Conservation (phyloP, 2,888 invertebrate species). For the Lathronympha strigana region DNA sequence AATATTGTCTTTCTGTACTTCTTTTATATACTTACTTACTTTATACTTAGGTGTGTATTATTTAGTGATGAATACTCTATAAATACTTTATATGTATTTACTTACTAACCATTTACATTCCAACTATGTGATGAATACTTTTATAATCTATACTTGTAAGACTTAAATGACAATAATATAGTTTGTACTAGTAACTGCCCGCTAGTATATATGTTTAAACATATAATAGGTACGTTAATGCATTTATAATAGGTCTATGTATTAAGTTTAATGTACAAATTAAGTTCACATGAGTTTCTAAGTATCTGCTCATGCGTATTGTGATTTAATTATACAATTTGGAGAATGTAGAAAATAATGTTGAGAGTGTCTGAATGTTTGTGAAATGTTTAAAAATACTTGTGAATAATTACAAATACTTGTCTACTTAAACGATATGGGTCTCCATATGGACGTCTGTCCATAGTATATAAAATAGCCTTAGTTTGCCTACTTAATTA, state of each 20-base stretch:
- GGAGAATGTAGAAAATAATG: slow-evolving; percentile 34
- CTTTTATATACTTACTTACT: slow-evolving; percentile 28
- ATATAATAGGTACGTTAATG: slow-evolving; percentile 64
- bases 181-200: slow-evolving; percentile 51
- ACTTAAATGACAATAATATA: slow-evolving; percentile 53
- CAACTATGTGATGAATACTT: slow-evolving; percentile 48
- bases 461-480: slow-evolving; percentile 57
- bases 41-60: slow-evolving; percentile 13
- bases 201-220: slow-evolving; percentile 46
- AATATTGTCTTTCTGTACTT: slow-evolving; percentile 11
- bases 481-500: slow-evolving; percentile 38
- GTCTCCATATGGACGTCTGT: slow-evolving; percentile 68
- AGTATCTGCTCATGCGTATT: slow-evolving; percentile 67
- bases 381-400: slow-evolving; percentile 48
- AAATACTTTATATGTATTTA: slow-evolving; percentile 29
- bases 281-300: slow-evolving; percentile 69
- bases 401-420: slow-evolving; percentile 56
- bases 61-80: slow-evolving; percentile 34
- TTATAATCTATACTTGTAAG: slow-evolving; percentile 43
- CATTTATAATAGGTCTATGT: slow-evolving; percentile 74
- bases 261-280: slow-evolving; percentile 70
- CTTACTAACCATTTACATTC: slow-evolving; percentile 49
- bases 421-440: slow-evolving; percentile 52
- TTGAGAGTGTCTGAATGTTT: slow-evolving; percentile 45
- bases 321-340: slow-evolving; percentile 65